A percentile compares a stretch with the other conserved stretches of the same genome.
Evolutionary conservation across 2,888 invertebrate species (phyloP).

Genomic region (Fissipunctia ypsillon): DNA sequence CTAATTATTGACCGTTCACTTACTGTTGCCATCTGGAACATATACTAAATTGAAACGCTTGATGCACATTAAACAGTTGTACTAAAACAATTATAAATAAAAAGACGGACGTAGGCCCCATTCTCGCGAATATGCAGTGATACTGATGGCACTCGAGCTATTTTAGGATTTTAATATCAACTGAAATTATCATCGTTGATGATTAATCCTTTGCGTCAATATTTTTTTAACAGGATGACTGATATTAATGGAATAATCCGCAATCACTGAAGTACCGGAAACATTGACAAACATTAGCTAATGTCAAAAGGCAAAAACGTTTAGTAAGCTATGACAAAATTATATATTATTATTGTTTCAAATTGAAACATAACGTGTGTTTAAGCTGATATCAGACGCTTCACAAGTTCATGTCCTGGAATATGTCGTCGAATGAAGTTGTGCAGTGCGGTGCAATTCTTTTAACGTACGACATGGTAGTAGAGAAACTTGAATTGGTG

Average conservation of each 20-base stretch:
- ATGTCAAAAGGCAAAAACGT: neutral
- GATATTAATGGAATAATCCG: conserved; percentile 16
- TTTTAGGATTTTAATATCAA: conserved; percentile 29
- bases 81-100: conserved; percentile 35
- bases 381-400: neutral
- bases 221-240: conserved; percentile 28
- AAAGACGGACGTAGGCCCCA: conserved; percentile 15
- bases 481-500: neutral
- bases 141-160: conserved; percentile 31
- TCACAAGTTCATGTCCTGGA: neutral
- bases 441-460: neutral
- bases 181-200: conserved; percentile 22
- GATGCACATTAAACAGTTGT: conserved; percentile 28
- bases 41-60: conserved; percentile 3
- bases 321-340: neutral
- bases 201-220: conserved; percentile 28
- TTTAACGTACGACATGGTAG: neutral
- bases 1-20: neutral
- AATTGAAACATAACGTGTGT: neutral
- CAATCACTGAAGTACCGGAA: conserved; percentile 36
- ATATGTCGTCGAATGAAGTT: no score
- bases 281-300: neutral
- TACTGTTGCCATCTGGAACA: conserved; percentile 12
- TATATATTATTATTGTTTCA: no score
- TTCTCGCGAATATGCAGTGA: conserved; percentile 13